These are phyloP conservation scores for Thereva nobilitata DNA, from an alignment of 2,888 invertebrate species.

Conservation along the genomic window DNA sequence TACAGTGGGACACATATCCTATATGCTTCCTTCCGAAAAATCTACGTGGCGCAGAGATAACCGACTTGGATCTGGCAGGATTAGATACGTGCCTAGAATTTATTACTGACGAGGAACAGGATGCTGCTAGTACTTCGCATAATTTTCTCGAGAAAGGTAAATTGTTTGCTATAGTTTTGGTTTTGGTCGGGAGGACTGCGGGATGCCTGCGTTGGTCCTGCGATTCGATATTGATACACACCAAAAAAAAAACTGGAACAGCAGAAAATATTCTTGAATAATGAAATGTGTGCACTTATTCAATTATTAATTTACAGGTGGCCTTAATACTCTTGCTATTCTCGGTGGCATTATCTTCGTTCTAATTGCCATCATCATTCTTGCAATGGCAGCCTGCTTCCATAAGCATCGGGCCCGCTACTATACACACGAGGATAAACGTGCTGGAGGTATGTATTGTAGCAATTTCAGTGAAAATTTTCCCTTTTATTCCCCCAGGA, in stretches of 20 bases:
- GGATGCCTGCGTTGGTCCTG: background rate
- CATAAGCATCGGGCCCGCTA: constrained; percentile 73
- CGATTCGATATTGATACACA: constrained; percentile 24
- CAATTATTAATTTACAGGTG: constrained; percentile 56
- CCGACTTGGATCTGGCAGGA: constrained; percentile 55
- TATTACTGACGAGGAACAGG: constrained; percentile 60
- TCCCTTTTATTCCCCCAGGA: constrained; percentile 5
- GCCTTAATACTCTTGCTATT: constrained; percentile 59
- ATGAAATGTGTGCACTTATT: constrained; percentile 26
- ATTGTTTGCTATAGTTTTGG: too few relatives aligned
- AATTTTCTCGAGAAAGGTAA: constrained; percentile 63
- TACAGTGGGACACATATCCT: constrained; percentile 58
- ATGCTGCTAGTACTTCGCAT: constrained; percentile 60
- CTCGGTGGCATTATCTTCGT: constrained; percentile 58
- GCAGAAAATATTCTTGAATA: constrained; percentile 22
- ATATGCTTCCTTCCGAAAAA: constrained; percentile 58
- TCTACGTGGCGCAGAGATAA: constrained; percentile 57
- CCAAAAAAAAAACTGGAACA: background rate
- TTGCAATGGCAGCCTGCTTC: constrained; percentile 62
- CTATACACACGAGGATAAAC: constrained; percentile 78
- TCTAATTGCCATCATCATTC: constrained; percentile 54
- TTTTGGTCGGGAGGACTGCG: too few relatives aligned
- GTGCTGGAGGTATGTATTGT: constrained; percentile 46
- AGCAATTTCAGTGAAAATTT: constrained; percentile 14
- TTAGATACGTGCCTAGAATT: constrained; percentile 57